Base-by-base conservation (phyloP, 2,888 invertebrate species). In the Mechanitis mazaeus region DNA sequence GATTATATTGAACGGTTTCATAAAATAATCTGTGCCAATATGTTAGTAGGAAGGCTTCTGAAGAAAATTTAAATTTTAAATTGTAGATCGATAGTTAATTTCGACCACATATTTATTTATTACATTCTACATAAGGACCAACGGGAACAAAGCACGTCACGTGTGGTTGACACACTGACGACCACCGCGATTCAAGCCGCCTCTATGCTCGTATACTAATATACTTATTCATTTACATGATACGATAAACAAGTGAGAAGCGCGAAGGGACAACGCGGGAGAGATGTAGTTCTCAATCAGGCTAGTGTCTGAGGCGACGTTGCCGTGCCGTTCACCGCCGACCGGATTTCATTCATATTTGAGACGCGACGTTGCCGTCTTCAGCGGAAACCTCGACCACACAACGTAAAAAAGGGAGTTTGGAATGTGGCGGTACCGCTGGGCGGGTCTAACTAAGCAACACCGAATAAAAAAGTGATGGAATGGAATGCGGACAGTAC, bases 341-440 rank as follows among this genome's bases (percentile, higher is more conserved):
- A 86, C 87, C 84, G 87, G 89, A 86, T 88, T 89, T 90, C 90
- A 90, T 90, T 90, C 90, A 90, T 90, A 90, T 90, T 87, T 89
- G 83, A 88, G 80, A 82, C 79, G 87, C 88, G 87, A 79, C 87
- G 89, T 90, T 89, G 89, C 90, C 88, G 87, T 83, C 83, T 80
- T 80, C 87, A 83, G 84, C 90, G 90, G 90, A 90, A 90, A 90
- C 88, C 86, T 86, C 89, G 89, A 87, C 87, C 87, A 87, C 88
- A 87, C 87, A 87, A 77, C 85, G 87, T 89, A 90, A 90, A 88
- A 89, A 89, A 86, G 83, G 82, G 88, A 83, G 81, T 85, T 70
- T 78, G 89, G 89, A 90, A 89, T 89, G 89, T 87, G 88, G 85
- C 86, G 79, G 85, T 86, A 87, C 86, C 84, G 86, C 81, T 82